These are phyloP conservation scores for Enteromius viviparus DNA, from an alignment of 2,797 vertebrate species.

Conservation along the genomic window DNA sequence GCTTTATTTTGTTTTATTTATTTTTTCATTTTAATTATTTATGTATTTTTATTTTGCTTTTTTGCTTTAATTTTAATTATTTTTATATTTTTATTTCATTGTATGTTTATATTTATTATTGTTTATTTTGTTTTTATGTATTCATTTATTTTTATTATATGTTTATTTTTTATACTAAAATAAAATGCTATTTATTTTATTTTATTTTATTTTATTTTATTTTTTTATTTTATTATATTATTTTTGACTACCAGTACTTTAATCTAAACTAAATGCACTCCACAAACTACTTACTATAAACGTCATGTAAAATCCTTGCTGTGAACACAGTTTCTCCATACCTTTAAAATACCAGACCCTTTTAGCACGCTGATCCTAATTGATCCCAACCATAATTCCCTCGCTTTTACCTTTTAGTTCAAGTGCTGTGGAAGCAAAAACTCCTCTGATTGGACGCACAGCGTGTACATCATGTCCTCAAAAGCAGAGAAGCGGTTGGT, in stretches of 20 bases:
- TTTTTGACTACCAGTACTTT: not conserved
- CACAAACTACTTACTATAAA: not conserved
- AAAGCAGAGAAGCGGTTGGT: slow-evolving; percentile 73
- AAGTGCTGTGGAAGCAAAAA: slow-evolving; percentile 89
- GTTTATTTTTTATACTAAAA: not conserved
- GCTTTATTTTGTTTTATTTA: not conserved
- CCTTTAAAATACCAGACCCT: not conserved
- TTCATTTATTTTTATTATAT: not conserved
- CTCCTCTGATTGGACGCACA: slow-evolving; percentile 81
- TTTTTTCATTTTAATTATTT: not conserved
- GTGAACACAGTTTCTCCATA: not conserved
- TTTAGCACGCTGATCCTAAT: not conserved
- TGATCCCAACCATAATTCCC: not conserved
- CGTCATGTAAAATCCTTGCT: not conserved
- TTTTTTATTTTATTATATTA: not conserved
- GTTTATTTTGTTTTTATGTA: not conserved
- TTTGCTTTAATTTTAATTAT: not conserved
- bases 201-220: not conserved
- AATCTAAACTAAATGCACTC: not conserved
- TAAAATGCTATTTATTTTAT: not conserved
- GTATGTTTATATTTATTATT: not conserved
- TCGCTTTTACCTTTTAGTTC: slow-evolving; percentile 73
- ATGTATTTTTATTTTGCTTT: not conserved
- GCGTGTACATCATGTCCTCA: slow-evolving; percentile 73
- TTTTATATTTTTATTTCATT: not conserved